Conservation (phyloP, 2,113 vertebrate genomes). For the Chamaetylas fuelleborni region DNA sequence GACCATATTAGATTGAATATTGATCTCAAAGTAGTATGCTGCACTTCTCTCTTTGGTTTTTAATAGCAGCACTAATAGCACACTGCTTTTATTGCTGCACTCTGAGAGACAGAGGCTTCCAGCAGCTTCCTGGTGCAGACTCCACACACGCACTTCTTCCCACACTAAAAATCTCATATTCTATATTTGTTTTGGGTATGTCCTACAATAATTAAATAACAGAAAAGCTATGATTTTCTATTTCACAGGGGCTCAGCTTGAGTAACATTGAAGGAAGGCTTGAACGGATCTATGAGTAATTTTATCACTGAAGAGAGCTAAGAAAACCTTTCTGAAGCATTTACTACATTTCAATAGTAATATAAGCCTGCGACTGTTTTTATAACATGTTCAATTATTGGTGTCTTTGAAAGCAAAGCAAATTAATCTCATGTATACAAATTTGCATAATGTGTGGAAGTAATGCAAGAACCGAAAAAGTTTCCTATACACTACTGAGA, state of each 20-base stretch:
- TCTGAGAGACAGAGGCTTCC: neutral
- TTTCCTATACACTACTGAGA: neutral
- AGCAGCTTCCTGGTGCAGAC: neutral
- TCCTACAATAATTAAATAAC: neutral
- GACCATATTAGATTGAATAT: neutral
- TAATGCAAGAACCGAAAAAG: neutral
- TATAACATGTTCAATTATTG: neutral
- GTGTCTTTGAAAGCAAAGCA: slow-evolving; percentile 11
- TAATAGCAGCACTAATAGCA: slow-evolving; percentile 12
- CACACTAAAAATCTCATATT: neutral
- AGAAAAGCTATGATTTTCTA: neutral
- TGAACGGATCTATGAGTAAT: neutral
- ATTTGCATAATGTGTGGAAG: neutral
- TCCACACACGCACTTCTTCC: neutral
- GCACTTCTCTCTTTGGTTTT: neutral
- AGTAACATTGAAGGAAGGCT: neutral
- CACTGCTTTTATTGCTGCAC: neutral
- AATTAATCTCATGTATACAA: neutral
- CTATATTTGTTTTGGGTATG: neutral
- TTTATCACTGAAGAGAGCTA: neutral
- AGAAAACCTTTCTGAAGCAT: neutral
- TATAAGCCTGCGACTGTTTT: neutral
- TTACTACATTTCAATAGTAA: neutral
- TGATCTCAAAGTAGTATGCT: slow-evolving; percentile 3
- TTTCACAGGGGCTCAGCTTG: neutral